These are phyloP conservation scores for Amphiprion clarkii DNA, from an alignment of 2,797 vertebrate species.

Conservation along the genomic window DNA sequence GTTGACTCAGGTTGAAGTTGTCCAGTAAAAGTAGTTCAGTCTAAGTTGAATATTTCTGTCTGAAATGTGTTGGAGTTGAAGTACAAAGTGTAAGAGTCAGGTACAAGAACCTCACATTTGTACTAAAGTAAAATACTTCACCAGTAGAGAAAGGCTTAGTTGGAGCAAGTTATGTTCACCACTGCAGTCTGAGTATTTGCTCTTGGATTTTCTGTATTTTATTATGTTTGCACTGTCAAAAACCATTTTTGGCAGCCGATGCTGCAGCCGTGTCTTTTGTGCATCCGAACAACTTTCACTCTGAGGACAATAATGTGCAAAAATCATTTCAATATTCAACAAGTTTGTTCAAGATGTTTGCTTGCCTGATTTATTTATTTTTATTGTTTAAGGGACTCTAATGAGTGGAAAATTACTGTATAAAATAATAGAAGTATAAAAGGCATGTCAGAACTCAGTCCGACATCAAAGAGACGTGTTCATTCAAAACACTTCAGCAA, in stretches of 20 bases:
- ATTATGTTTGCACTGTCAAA: neutral
- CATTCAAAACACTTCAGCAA: constrained; percentile 61
- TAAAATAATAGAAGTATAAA: constrained; percentile 62
- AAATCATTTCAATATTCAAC: constrained; percentile 23
- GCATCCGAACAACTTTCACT: neutral
- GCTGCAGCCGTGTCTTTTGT: neutral
- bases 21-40: too few relatives aligned
- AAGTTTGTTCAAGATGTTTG: constrained; percentile 52
- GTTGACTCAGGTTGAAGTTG: too few relatives aligned
- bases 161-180: too few relatives aligned
- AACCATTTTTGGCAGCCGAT: neutral
- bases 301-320: constrained; percentile 13
- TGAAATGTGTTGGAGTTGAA: too few relatives aligned
- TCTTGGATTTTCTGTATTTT: neutral
- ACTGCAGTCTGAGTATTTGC: too few relatives aligned
- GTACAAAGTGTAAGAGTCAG: too few relatives aligned
- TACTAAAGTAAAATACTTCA: too few relatives aligned
- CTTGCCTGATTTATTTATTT: constrained; percentile 26
- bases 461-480: constrained; percentile 66
- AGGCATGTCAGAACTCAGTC: constrained; percentile 52
- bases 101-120: too few relatives aligned
- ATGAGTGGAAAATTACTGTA: constrained; percentile 48
- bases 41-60: too few relatives aligned
- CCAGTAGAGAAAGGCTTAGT: too few relatives aligned
- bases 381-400: constrained; percentile 42